Conservation (phyloP, 2,113 vertebrate genomes). For the Progne subis region DNA sequence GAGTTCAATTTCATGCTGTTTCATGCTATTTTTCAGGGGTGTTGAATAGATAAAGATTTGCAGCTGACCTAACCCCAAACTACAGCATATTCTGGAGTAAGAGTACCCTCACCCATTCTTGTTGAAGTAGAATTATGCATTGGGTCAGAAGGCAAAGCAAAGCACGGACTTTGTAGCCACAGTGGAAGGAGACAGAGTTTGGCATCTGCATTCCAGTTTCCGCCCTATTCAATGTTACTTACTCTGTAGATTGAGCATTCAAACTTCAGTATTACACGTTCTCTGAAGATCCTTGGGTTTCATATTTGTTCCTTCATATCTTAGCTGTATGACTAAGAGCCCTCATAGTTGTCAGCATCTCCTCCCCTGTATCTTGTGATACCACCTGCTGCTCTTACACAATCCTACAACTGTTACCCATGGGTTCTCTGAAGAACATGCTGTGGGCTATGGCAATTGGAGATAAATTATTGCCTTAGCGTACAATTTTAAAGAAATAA, state of each 20-base stretch:
- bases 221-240: not conserved
- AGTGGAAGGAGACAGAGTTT: not conserved
- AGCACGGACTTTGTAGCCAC: not conserved
- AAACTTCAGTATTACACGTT: not conserved
- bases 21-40: not conserved
- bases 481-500: not conserved
- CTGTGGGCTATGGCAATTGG: not conserved
- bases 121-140: not conserved
- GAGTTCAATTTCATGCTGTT: not conserved
- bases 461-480: not conserved
- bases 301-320: not conserved
- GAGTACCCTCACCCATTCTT: not conserved
- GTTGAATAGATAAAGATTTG: not conserved
- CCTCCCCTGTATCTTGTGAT: not conserved
- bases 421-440: not conserved
- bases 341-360: not conserved
- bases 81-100: not conserved
- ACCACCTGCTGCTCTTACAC: not conserved
- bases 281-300: not conserved
- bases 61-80: not conserved
- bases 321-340: not conserved
- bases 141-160: not conserved
- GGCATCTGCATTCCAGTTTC: not conserved
- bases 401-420: not conserved
- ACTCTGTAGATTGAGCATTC: not conserved